Conservation (phyloP, 2,113 vertebrate genomes). For the Dasyurus viverrinus region DNA sequence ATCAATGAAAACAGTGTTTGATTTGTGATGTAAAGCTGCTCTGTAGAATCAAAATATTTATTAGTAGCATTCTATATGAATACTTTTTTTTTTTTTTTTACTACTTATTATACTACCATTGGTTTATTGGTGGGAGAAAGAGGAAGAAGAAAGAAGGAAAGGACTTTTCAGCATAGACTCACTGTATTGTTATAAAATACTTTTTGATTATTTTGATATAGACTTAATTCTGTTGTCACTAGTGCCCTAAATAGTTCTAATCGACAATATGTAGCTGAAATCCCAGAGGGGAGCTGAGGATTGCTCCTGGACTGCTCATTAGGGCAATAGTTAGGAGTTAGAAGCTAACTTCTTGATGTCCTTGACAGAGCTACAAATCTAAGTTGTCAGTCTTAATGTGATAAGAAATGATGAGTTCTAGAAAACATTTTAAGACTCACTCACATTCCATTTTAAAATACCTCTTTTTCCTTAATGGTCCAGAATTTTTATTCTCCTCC, state of each 20-base stretch:
- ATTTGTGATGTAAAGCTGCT: neutral
- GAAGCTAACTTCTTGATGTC: slow-evolving; percentile 37
- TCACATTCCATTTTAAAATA: neutral
- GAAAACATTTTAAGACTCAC: neutral
- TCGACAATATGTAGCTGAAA: neutral
- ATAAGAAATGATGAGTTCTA: neutral
- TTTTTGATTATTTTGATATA: neutral
- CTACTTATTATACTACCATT: neutral
- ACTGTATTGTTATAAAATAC: neutral
- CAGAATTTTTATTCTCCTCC: neutral
- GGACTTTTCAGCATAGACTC: neutral
- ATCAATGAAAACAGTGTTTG: neutral
- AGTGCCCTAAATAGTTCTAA: neutral
- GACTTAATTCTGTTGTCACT: neutral
- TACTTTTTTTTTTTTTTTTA: neutral
- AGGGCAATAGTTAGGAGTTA: neutral
- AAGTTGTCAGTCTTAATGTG: neutral
- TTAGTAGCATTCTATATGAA: neutral
- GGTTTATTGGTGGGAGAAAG: neutral
- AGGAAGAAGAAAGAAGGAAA: neutral
- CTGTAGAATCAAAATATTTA: neutral
- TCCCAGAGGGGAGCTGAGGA: neutral
- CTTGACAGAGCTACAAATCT: neutral
- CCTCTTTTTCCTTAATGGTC: neutral
- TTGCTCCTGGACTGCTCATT: neutral